Evolutionary conservation across 2,888 invertebrate genomes (phyloP).

Genomic region (Mechanitis messenoides): DNA sequence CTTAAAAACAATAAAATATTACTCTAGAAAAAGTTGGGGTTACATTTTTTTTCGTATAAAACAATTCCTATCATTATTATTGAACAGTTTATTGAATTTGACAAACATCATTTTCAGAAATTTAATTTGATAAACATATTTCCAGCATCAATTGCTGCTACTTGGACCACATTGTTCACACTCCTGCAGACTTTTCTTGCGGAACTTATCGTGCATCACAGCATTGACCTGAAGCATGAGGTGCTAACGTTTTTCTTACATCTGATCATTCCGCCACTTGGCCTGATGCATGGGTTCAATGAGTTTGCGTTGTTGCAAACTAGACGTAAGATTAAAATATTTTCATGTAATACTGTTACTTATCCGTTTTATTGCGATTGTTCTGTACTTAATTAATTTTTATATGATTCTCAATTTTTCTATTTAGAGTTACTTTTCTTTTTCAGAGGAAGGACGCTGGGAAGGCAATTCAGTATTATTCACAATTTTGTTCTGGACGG

Average conservation of each 20-base stretch:
- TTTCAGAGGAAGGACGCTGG: conserved; percentile 21
- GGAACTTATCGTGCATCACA: conserved; percentile 55
- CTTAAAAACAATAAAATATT: too few species aligned
- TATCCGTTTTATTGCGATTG: too few species aligned
- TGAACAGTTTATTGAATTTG: too few species aligned
- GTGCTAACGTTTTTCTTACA: conserved; percentile 46
- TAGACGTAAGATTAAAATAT: conserved; percentile 41
- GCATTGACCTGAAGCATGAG: conserved; percentile 42
- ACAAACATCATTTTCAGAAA: too few species aligned
- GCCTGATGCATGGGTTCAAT: conserved; percentile 57
- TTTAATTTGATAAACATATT: conserved; percentile 9
- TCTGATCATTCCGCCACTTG: conserved; percentile 54
- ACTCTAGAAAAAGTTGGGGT: background rate
- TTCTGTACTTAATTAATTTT: background rate
- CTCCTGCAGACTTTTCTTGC: conserved; percentile 57
- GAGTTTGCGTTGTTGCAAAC: conserved; percentile 59
- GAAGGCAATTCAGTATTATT: conserved; percentile 35
- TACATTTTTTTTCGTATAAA: background rate
- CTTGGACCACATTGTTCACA: conserved; percentile 56
- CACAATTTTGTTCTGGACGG: conserved; percentile 49
- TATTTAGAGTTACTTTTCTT: too few species aligned
- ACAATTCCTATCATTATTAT: background rate
- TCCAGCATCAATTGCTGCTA: conserved; percentile 50
- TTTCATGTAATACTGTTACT: background rate
- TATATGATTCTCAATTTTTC: conserved; percentile 8